Evolutionary conservation across 37 sponge, comb jelly and placozoan species (phyloP).

Genomic region (Beroe forskalii): DNA sequence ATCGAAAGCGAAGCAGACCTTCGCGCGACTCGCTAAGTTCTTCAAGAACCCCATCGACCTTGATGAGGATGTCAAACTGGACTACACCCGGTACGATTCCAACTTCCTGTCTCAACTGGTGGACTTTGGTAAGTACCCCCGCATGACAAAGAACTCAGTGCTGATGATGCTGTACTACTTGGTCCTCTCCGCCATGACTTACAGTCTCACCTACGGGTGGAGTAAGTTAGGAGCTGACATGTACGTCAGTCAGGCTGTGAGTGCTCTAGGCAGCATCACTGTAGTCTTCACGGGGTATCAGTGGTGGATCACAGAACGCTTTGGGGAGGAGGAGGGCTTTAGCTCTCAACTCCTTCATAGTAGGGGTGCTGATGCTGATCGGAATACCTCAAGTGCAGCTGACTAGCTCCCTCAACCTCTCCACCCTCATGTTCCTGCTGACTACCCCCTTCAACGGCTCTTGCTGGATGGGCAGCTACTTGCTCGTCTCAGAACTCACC

Average conservation of each 20-base stretch:
- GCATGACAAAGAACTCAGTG: conserved; percentile 7
- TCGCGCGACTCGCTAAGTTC: background rate
- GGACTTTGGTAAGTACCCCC: background rate
- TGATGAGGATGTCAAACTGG: background rate
- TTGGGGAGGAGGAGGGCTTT: conserved; percentile 5
- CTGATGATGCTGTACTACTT: background rate
- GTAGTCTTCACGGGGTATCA: background rate
- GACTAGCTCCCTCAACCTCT: background rate
- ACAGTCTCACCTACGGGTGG: background rate
- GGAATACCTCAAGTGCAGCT: background rate
- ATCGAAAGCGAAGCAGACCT: background rate
- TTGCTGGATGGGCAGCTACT: background rate
- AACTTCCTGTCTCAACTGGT: background rate
- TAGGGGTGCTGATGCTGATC: background rate
- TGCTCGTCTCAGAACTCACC: background rate
- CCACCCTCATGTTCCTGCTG: background rate
- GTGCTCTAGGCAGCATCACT: background rate
- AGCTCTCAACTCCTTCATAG: background rate
- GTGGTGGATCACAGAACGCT: background rate
- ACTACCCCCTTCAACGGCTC: background rate
- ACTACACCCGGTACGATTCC: background rate
- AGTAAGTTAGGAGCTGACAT: background rate
- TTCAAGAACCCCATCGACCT: background rate
- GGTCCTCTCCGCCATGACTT: background rate
- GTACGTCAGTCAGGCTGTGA: background rate